Evolutionary conservation across 2,888 invertebrate species (phyloP), one percentile per base, ranked within the genome.

Genomic region (Leptinotarsa tumamoca): DNA sequence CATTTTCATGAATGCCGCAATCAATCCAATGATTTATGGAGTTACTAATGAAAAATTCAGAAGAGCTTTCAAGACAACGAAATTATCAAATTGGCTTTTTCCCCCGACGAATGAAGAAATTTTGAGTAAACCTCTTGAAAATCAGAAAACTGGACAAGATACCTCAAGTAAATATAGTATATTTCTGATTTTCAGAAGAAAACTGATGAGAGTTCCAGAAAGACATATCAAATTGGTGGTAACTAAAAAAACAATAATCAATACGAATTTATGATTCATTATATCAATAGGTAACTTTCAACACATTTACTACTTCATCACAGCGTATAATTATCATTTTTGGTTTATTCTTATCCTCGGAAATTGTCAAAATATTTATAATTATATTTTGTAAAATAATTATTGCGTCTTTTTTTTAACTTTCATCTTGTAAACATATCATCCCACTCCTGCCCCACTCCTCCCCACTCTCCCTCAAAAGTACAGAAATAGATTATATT

Each of bases 21-120:
- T 95, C 69, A 95, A 95, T 85, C 95, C 95, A 0, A 87, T 95
- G 0, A 93, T 95, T 76, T 95, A 95, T 80, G 95, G 94, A 4
- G 92, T 93, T 73, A 94, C 92, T 14, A 95, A 94, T 83, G 91
- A 92, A 50, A 91, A 93, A 81, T 93, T 95, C 82, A 89, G 92
- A 15, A 90, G 91, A 70, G 94, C 94, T 17, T 93, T 95, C 87
- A 90, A 90, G 82, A 86, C 89, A 33, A 91, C 91, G 0, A 87
- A 89, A 3, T 87, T 91, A 0, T 85, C 90, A 3, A 89, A 90
- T 27, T 90, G 90, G 84, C 89, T 90, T 51, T 86, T 87, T 67
- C 75, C 79, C 10, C 67, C 76, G 4, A 71, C 51, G n/a, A 69
- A 75, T 5, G 78, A 68, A 43, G 75, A 74, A 76, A 27, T 72